Evolutionary conservation across 1,140 invertebrate species (phyloP), one percentile per base, ranked within the genome.

Genomic region (Nephila pilipes): DNA sequence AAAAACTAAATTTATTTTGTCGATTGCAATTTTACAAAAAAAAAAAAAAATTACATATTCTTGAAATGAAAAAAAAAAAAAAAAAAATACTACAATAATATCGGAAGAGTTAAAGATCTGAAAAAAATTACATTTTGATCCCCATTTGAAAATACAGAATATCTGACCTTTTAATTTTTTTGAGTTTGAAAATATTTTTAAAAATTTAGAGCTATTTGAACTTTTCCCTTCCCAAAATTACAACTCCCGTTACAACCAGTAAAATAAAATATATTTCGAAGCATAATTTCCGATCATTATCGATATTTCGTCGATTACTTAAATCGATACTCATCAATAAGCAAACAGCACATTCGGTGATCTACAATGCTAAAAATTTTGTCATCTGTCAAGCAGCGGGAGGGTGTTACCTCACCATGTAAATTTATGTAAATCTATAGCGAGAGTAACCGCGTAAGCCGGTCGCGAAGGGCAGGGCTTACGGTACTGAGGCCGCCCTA

Each of bases 351-450:
- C 69, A 32, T 32, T 18, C 69, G 69, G 38, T 57, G 58, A 38
- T 85, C n/a, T 85, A 85, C 90, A 85, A 92, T 60, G 25, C 69
- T 85, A 57, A 87, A 79, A 87, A 93, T 87, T 93, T 69, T 87
- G 60, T 93, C 91, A 93, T 87, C 91, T 87, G 91, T 93, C 91
- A 87, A 69, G 20, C 25, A 46, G n/a, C 16, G 58, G 87, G 57
- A 57, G 91, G 91, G 91, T 87, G 91, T 85, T 87, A 36, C 55
- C 65, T 85, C 25, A 46, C 25, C 65, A 93, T 93, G 91, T 93
- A 93, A 93, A 93, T 93, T 93, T 93, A 93, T 93, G 91, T 93
- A 93, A 93, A 93, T 93, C 91, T 93, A 75, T 90, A 36, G 18
- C 29, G 25, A 46, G 55, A 60, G 57, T 29, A 81, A 8, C 46